A percentile compares a stretch with the other conserved stretches of the same genome.
phyloP scores from a whole-genome alignment of 2,113 vertebrate genomes.

The Setophaga kirtlandii region DNA sequence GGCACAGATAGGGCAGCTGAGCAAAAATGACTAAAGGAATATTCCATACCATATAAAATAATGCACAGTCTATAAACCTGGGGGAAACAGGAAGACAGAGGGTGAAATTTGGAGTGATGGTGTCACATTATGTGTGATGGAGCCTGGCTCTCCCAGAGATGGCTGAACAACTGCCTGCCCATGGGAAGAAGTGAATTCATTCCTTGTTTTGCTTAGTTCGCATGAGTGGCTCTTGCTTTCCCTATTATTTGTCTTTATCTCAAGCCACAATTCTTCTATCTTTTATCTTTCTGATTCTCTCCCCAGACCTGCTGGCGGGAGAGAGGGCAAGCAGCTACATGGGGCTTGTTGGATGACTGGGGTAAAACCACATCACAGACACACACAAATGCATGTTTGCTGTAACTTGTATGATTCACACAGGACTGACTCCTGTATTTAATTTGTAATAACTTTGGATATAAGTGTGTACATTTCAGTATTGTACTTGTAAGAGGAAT shows the following conservation, averaged over 20 bases:
- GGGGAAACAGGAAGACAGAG: background rate
- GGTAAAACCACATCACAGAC: background rate
- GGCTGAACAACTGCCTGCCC: background rate
- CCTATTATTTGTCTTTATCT: background rate
- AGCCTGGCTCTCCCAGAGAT: background rate
- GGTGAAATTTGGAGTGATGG: background rate
- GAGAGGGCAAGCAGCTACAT: accelerated
- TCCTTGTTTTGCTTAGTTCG: background rate
- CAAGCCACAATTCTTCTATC: accelerated
- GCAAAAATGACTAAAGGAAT: background rate
- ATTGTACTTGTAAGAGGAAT: background rate
- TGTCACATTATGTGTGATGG: background rate
- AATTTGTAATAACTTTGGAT: background rate
- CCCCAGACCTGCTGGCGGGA: accelerated
- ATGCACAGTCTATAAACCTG: background rate
- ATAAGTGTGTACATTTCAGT: background rate
- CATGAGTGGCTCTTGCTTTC: background rate
- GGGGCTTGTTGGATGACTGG: too few species aligned
- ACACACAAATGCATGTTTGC: background rate
- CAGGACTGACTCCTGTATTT: background rate
- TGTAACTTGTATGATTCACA: background rate
- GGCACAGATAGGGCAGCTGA: background rate
- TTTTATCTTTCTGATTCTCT: background rate
- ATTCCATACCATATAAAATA: background rate
- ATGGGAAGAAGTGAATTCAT: background rate